phyloP scores from a whole-genome alignment of 2,888 invertebrate species.

The Cylindroiulus punctatus region DNA sequence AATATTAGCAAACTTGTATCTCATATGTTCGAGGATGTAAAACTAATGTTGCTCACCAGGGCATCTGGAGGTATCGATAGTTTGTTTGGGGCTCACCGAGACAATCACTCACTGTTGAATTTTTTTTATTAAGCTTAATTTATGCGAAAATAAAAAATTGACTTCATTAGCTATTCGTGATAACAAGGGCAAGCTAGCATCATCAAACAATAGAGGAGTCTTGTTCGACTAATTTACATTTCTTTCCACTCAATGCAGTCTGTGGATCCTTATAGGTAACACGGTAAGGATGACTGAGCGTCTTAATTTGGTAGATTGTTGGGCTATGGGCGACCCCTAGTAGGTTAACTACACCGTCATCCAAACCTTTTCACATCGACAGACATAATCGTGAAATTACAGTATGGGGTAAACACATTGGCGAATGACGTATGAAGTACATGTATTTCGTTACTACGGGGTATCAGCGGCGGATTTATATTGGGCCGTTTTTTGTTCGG shows the following conservation, averaged over 20 bases:
- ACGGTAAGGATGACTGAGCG: conserved; percentile 8
- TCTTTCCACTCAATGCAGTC: background rate
- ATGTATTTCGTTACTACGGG: background rate
- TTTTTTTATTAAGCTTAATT: background rate
- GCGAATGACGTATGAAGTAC: conserved; percentile 6
- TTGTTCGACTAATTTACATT: background rate
- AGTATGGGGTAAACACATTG: background rate
- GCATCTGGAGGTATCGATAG: background rate
- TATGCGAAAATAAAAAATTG: background rate
- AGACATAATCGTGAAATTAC: background rate
- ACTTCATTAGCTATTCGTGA: conserved; percentile 12
- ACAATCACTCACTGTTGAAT: background rate
- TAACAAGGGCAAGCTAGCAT: background rate
- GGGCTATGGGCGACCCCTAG: background rate
- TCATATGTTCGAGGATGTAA: background rate
- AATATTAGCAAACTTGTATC: background rate
- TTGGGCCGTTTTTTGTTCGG: background rate
- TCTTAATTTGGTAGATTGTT: background rate
- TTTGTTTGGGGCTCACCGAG: background rate
- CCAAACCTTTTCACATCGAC: background rate
- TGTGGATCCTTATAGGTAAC: background rate
- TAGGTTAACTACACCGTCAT: background rate
- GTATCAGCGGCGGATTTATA: background rate
- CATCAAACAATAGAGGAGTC: background rate
- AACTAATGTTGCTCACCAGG: background rate